Evolutionary conservation across 2,797 vertebrate genomes (phyloP), one percentile per base, ranked within the genome.

Genomic region (Fundulus diaphanus): DNA sequence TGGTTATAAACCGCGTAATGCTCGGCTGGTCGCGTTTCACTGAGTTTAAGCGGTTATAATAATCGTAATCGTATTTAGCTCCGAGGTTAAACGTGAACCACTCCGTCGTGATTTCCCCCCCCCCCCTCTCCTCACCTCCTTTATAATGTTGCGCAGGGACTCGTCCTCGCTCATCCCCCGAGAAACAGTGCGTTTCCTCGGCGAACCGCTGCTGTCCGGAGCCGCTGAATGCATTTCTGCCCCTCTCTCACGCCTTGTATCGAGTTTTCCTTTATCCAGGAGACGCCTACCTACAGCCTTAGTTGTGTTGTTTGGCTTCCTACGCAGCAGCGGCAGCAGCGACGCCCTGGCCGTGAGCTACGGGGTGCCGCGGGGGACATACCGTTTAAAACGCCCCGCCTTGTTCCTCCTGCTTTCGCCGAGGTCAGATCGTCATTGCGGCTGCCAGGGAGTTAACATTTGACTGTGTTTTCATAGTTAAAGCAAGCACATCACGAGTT

Each of bases 101-200:
- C 68, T 59, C 13, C 59, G 6, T 33, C n/a, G 76, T 83, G 71
- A 83, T 83, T 89, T 70, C 7, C 22, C 48, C 31, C 15, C 90
- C 85, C 78, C 95, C 95, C 94, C 96, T 95, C 63, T 88, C 15
- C 90, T 86, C 78, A 95, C 95, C 94, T 96, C 95, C 63, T 88
- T 90, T 9, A 95, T 96, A 1, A 96, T 90, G 86, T 88, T 93
- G 66, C 93, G 92, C 1, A 96, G 92, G 2, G 95, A 95, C 83
- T 96, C 95, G 4, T 96, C 95, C 68, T 96, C 95, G 81, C 95
- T 96, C 70, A 94, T 57, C 73, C 92, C 95, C 31, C 94, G 93
- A 54, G 95, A 94, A 13, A 95, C 77, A 15, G 89, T 82, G 78
- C 95, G 85, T 72, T 92, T 95, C 73, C 82, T 94, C 0, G 95